phyloP scores from a whole-genome alignment of 2,888 invertebrate species.

The Idaea dimidiata region DNA sequence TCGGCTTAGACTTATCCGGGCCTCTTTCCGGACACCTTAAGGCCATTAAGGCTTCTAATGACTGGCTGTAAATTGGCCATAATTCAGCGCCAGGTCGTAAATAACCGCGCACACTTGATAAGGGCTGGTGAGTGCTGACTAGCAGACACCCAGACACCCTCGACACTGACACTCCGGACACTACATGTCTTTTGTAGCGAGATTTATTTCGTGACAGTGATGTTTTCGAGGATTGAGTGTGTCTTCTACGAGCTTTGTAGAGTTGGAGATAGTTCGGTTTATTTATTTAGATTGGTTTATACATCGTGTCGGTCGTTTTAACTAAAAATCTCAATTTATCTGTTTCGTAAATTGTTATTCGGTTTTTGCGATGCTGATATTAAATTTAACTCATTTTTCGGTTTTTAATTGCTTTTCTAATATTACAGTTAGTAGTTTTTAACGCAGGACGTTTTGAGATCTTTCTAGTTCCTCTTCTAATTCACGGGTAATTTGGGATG shows the following conservation, averaged over 20 bases:
- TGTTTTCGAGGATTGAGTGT: background rate
- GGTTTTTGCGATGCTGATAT: no score
- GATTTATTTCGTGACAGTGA: background rate
- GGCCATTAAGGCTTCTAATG: conserved; percentile 78
- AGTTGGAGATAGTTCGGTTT: background rate
- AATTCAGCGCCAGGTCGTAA: conserved; percentile 72
- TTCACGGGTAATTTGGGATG: no score
- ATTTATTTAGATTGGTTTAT: background rate
- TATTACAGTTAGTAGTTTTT: no score
- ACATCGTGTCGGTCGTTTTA: background rate
- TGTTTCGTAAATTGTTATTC: no score
- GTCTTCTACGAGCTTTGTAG: background rate
- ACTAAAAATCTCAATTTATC: no score
- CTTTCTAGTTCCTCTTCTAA: no score
- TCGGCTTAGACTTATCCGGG: conserved; percentile 60
- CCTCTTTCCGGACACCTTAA: conserved; percentile 76
- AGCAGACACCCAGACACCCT: conserved; percentile 57
- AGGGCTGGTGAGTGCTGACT: conserved; percentile 60
- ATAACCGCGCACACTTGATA: conserved; percentile 73
- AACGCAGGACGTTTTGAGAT: no score
- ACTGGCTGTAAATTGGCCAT: conserved; percentile 80
- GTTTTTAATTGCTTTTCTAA: no score
- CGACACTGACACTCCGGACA: background rate
- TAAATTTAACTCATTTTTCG: no score
- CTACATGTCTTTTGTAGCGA: background rate